Evolutionary conservation across 2,888 invertebrate genomes (phyloP).

Genomic region (Caenorhabditis macrosperma): DNA sequence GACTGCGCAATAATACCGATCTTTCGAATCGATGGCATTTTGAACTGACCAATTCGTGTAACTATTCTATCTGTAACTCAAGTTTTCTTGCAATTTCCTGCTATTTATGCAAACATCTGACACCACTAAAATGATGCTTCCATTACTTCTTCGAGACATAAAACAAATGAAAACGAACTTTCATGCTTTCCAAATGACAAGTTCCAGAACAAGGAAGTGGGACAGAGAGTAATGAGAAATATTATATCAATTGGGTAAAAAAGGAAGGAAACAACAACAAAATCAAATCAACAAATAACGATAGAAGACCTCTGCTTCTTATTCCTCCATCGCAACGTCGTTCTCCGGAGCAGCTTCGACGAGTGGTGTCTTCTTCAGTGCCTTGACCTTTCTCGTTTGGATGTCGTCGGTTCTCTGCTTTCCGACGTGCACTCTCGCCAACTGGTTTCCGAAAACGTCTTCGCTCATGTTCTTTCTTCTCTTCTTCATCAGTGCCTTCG

Average conservation of each 20-base stretch:
- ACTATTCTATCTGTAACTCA: neutral
- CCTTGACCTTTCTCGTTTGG: constrained; percentile 85
- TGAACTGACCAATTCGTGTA: neutral
- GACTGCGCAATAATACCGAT: constrained; percentile 12
- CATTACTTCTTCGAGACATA: no score
- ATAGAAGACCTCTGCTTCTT: neutral
- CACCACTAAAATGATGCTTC: no score
- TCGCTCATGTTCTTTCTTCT: constrained; percentile 92
- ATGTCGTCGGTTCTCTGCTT: constrained; percentile 89
- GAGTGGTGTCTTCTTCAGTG: constrained; percentile 67
- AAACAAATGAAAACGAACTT: neutral
- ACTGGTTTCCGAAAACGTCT: constrained; percentile 89
- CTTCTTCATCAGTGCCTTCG: constrained; percentile 82
- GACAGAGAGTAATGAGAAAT: neutral
- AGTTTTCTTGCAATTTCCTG: neutral
- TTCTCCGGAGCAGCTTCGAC: constrained; percentile 43
- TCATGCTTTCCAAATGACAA: no score
- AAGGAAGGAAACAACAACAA: constrained; percentile 9
- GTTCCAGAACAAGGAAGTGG: neutral
- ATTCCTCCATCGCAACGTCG: constrained; percentile 39
- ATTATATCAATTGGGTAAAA: neutral
- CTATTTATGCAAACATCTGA: no score
- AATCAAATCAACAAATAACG: constrained; percentile 21
- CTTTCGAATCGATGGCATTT: constrained; percentile 9
- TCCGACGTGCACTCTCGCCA: constrained; percentile 94